Evolutionary conservation across 2,797 vertebrate genomes (phyloP).

Genomic region (Phalanger gymnotis): DNA sequence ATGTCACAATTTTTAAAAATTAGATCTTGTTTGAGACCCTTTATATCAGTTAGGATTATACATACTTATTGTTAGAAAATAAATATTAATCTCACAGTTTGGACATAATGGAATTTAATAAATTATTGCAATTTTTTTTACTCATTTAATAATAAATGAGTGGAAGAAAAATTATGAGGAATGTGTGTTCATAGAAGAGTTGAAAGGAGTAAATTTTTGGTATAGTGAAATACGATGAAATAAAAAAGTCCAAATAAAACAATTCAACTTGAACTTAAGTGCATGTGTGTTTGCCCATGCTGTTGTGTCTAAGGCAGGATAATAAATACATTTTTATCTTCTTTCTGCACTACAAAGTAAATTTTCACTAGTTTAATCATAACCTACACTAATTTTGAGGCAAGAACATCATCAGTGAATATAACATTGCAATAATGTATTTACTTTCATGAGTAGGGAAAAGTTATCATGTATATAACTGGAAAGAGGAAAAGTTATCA

Average conservation of each 20-base stretch:
- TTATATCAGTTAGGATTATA: neutral
- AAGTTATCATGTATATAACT: neutral
- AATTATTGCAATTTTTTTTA: conserved; percentile 61
- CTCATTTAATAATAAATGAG: conserved; percentile 61
- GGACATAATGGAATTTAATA: conserved; percentile 26
- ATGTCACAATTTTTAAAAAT: conserved; percentile 36
- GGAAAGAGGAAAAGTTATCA: neutral
- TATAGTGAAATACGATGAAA: neutral
- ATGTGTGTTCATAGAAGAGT: conserved; percentile 40
- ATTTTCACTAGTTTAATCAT: neutral
- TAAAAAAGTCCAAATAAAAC: neutral
- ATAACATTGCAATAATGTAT: neutral
- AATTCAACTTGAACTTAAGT: neutral
- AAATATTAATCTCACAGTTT: neutral
- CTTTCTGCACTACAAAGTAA: neutral
- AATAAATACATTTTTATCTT: neutral
- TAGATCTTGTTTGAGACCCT: neutral
- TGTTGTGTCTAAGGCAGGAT: neutral
- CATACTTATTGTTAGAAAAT: neutral
- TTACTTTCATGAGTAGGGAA: neutral
- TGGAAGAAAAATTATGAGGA: conserved; percentile 10
- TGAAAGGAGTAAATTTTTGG: neutral
- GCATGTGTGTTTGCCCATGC: neutral
- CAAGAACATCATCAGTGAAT: neutral
- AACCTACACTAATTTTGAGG: neutral